Conservation (phyloP, 2,888 invertebrate genomes). For the Caenorhabditis japonica region DNA sequence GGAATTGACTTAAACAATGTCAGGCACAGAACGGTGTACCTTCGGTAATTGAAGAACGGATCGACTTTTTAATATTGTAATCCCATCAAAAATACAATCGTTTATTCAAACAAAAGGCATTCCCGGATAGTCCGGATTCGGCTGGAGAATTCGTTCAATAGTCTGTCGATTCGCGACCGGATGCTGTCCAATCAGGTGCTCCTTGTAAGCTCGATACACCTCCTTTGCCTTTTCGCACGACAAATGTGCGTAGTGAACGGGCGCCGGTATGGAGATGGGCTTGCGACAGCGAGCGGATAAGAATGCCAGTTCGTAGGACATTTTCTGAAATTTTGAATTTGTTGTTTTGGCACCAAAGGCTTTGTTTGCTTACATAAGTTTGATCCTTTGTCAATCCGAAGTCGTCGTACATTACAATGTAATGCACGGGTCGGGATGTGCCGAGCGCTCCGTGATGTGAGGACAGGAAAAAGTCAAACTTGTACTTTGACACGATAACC, state of each 20-base stretch:
- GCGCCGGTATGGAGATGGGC: constrained; percentile 97
- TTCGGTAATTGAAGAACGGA: too few species aligned
- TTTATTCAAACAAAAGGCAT: constrained; percentile 37
- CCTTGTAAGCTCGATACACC: constrained; percentile 31
- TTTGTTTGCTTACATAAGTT: constrained; percentile 82
- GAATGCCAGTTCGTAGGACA: constrained; percentile 59
- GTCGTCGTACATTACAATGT: constrained; percentile 99
- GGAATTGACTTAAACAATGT: too few species aligned
- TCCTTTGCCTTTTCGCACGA: constrained; percentile 95
- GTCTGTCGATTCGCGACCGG: neutral
- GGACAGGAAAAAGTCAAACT: constrained; percentile 98
- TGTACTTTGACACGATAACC: constrained; percentile 34
- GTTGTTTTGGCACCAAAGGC: neutral
- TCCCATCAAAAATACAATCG: too few species aligned
- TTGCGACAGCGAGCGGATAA: constrained; percentile 82
- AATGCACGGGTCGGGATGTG: constrained; percentile 97
- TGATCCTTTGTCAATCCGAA: constrained; percentile 98
- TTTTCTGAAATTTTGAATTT: constrained; percentile 50
- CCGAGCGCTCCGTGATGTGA: constrained; percentile 81
- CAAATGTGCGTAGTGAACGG: constrained; percentile 97
- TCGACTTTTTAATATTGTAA: too few species aligned
- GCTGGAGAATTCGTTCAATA: constrained; percentile 20
- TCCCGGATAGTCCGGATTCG: constrained; percentile 21
- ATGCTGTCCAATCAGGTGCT: neutral
- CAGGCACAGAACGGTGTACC: too few species aligned